These are phyloP conservation scores for Callithrix jacchus DNA, from an alignment of 2,113 vertebrate species.

Conservation along the genomic window DNA sequence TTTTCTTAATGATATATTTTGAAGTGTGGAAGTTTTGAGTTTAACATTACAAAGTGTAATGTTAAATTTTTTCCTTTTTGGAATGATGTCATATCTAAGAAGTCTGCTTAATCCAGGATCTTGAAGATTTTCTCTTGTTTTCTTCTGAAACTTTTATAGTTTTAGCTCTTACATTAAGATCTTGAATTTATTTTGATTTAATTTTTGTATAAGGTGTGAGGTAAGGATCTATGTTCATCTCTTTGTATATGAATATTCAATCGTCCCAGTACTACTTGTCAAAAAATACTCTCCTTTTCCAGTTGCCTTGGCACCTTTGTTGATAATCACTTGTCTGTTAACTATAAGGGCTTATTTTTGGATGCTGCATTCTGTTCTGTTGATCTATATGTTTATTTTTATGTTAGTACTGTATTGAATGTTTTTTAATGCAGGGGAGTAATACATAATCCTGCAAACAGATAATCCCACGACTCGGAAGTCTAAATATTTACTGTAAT, in stretches of 20 bases:
- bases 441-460: background rate
- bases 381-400: background rate
- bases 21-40: conserved; percentile 24
- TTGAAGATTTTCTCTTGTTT: conserved; percentile 31
- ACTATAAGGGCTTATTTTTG: conserved; percentile 26
- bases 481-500: conserved; percentile 10
- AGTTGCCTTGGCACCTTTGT: conserved; percentile 8
- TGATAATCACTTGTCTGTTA: background rate
- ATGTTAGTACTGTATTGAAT: background rate
- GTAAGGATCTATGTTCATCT: background rate
- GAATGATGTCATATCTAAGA: background rate
- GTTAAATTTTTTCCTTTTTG: background rate
- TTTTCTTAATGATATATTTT: conserved; percentile 31
- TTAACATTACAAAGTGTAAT: background rate
- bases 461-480: background rate
- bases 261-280: background rate
- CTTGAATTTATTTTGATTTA: conserved; percentile 23
- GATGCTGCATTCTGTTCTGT: background rate
- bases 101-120: background rate
- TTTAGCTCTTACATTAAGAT: background rate
- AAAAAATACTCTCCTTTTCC: conserved; percentile 32
- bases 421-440: background rate
- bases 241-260: background rate
- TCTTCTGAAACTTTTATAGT: background rate
- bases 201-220: background rate